Conservation (phyloP, 2,113 vertebrate genomes). For the Xenotilapia leptura region DNA sequence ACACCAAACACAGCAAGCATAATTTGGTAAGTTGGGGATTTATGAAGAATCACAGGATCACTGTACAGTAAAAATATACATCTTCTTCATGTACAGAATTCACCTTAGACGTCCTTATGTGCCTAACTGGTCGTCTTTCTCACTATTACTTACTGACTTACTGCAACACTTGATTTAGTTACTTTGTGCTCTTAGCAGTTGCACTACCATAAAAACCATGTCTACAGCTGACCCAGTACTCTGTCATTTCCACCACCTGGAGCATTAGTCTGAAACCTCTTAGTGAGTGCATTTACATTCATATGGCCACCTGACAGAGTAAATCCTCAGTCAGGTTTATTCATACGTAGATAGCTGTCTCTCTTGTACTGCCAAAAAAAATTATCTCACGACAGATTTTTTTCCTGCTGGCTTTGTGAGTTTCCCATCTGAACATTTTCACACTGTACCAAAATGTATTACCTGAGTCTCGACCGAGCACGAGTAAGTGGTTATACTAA, state of each 20-base stretch:
- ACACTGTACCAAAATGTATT: not conserved
- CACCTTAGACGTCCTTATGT: not conserved
- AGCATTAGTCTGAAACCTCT: not conserved
- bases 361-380: not conserved
- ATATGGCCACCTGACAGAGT: not conserved
- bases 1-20: not conserved
- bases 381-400: not conserved
- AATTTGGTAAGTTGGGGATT: not conserved
- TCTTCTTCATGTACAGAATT: not conserved
- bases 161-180: not conserved
- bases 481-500: not conserved
- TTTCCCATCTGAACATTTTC: not conserved
- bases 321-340: not conserved
- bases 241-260: not conserved
- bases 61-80: not conserved
- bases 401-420: not conserved
- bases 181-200: not conserved
- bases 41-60: not conserved
- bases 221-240: not conserved
- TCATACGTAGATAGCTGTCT: not conserved
- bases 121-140: not conserved
- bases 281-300: conserved; percentile 16
- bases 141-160: not conserved
- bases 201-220: not conserved
- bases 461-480: not conserved